Evolutionary conservation across 2,797 vertebrate species (phyloP).

Genomic region (Tinamus major): DNA sequence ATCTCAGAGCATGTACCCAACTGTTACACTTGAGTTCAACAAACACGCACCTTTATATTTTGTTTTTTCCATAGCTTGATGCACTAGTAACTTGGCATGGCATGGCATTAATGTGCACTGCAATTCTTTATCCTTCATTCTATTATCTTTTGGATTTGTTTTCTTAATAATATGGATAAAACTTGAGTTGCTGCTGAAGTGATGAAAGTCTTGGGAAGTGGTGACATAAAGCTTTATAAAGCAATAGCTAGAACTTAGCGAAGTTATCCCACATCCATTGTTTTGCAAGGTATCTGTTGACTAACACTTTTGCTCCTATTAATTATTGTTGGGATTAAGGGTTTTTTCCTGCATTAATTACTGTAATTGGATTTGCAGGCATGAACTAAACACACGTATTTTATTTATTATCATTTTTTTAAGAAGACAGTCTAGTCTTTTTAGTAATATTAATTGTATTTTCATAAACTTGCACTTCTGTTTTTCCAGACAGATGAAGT

Average conservation of each 20-base stretch:
- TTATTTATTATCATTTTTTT: conserved; percentile 67
- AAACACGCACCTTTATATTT: background rate
- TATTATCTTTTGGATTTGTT: background rate
- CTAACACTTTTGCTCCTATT: conserved; percentile 82
- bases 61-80: conserved; percentile 30
- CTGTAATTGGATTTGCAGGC: conserved; percentile 86
- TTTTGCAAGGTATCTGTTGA: conserved; percentile 76
- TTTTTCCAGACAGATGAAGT: conserved; percentile 94
- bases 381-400: conserved; percentile 90
- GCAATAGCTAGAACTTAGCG: background rate
- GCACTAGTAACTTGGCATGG: conserved; percentile 49
- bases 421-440: conserved; percentile 53
- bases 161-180: background rate
- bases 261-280: conserved; percentile 84
- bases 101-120: conserved; percentile 39
- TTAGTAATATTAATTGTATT: conserved; percentile 8
- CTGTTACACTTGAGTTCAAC: background rate
- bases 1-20: background rate
- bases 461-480: conserved; percentile 40
- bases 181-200: background rate
- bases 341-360: conserved; percentile 82
- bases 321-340: conserved; percentile 78
- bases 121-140: conserved; percentile 33
- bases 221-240: background rate
- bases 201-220: background rate